Percentiles rank a stretch among this genome's conserved stretches.
phyloP scores from a whole-genome alignment of 2,797 vertebrate genomes.

The Poeciliopsis paucimaculata region DNA sequence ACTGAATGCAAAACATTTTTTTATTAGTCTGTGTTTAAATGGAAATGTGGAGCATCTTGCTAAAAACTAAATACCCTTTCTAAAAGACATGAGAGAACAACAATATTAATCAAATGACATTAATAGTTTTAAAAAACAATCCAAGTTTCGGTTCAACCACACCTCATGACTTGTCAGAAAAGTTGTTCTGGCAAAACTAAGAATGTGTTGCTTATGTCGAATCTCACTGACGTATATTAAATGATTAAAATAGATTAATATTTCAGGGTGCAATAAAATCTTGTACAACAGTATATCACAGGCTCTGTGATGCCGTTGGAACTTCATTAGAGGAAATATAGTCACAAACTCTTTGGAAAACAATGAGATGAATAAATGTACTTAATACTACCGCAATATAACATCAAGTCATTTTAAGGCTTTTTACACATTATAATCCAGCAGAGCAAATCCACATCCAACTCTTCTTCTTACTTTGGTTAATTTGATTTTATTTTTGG shows the following conservation, averaged over 20 bases:
- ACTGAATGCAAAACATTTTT: neutral
- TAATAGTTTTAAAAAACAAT: neutral
- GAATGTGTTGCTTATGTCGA: neutral
- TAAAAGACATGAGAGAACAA: neutral
- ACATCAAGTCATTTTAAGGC: neutral
- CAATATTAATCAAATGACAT: neutral
- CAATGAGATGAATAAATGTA: neutral
- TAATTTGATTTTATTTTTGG: neutral
- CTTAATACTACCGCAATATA: neutral
- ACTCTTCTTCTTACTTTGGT: neutral
- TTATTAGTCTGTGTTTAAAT: neutral
- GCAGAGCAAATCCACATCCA: too few species aligned
- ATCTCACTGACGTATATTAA: constrained; percentile 17
- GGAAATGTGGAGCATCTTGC: neutral
- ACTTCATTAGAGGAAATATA: neutral
- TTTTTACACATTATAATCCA: neutral
- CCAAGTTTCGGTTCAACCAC: neutral
- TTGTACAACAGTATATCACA: neutral
- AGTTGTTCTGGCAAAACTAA: constrained; percentile 12
- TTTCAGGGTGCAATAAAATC: neutral
- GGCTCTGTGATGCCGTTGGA: too few species aligned
- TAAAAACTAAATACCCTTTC: neutral
- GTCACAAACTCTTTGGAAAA: neutral
- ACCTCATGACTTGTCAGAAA: neutral
- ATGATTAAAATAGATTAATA: neutral